Evolutionary conservation across 2,113 vertebrate species (phyloP).

Genomic region (Seriola aureovittata): DNA sequence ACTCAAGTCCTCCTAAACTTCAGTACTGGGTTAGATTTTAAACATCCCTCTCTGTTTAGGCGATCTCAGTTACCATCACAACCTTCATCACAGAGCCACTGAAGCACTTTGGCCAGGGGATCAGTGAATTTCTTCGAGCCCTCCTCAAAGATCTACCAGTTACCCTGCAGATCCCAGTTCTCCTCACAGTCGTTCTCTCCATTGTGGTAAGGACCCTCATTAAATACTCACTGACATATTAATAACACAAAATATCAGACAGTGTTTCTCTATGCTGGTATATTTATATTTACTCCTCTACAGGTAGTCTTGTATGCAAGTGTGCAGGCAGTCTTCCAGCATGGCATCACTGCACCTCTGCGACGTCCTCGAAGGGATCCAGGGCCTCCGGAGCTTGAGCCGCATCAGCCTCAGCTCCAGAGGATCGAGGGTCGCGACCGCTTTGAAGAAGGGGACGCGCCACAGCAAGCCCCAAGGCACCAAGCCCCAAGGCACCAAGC

Average conservation of each 20-base stretch:
- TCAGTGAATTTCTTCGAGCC: slow-evolving; percentile 91
- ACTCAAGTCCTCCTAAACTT: no score
- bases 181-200: slow-evolving; percentile 83
- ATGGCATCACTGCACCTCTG: slow-evolving; percentile 73
- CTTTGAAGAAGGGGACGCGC: slow-evolving; percentile 53
- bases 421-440: not conserved
- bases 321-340: slow-evolving; percentile 76
- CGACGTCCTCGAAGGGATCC: slow-evolving; percentile 60
- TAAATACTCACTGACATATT: not conserved
- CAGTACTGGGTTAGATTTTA: not conserved
- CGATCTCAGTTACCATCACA: slow-evolving; percentile 90
- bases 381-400: slow-evolving; percentile 46
- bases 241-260: not conserved
- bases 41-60: slow-evolving; percentile 69
- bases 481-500: not conserved
- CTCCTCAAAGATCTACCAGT: slow-evolving; percentile 93
- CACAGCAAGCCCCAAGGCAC: not conserved
- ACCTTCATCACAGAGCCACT: slow-evolving; percentile 93
- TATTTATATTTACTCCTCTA: slow-evolving; percentile 10
- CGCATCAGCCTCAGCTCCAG: not conserved
- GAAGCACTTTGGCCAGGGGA: slow-evolving; percentile 92
- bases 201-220: slow-evolving; percentile 67
- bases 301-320: slow-evolving; percentile 76
- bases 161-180: slow-evolving; percentile 90
- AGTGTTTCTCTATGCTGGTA: not conserved